A percentile compares a stretch with the other conserved stretches of the same genome.
Conservation (phyloP, 2,113 vertebrate genomes). For the Acanthochromis polyacanthus region DNA sequence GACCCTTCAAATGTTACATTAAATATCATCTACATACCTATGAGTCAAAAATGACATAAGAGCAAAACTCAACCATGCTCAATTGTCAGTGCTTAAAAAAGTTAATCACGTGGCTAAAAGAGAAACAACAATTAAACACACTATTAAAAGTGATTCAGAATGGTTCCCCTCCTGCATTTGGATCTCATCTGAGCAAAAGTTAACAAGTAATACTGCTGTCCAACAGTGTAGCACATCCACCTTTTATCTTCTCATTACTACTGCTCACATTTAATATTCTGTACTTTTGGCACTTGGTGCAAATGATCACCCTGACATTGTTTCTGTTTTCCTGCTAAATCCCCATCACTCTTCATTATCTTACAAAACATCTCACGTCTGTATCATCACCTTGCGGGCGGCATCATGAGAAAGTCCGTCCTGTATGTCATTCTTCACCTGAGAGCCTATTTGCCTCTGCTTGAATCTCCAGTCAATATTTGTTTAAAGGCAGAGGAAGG, state of each 20-base stretch:
- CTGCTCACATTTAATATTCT: neutral
- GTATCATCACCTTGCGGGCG: slow-evolving; percentile 3
- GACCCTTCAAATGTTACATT: too few relatives aligned
- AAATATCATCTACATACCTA: too few relatives aligned
- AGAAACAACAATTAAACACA: too few relatives aligned
- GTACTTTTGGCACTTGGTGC: neutral
- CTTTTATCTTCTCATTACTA: neutral
- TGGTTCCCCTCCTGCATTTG: too few relatives aligned
- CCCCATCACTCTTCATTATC: neutral
- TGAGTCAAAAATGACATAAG: too few relatives aligned
- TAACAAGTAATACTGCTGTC: too few relatives aligned
- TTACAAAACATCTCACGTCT: neutral
- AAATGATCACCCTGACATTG: neutral
- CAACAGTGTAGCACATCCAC: too few relatives aligned
- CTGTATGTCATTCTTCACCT: slow-evolving; percentile 62
- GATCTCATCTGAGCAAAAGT: too few relatives aligned
- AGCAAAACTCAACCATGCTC: too few relatives aligned
- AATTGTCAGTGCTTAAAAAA: too few relatives aligned
- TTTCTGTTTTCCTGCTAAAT: neutral
- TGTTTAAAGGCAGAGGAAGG: slow-evolving; percentile 71
- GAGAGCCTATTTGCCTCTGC: slow-evolving; percentile 70
- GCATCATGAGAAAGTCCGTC: slow-evolving; percentile 27
- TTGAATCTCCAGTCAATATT: slow-evolving; percentile 79
- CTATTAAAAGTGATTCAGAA: too few relatives aligned
- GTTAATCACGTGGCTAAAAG: too few relatives aligned